Evolutionary conservation across 2,888 invertebrate genomes (phyloP).

Genomic region (Nematopogon swammerdamellus): DNA sequence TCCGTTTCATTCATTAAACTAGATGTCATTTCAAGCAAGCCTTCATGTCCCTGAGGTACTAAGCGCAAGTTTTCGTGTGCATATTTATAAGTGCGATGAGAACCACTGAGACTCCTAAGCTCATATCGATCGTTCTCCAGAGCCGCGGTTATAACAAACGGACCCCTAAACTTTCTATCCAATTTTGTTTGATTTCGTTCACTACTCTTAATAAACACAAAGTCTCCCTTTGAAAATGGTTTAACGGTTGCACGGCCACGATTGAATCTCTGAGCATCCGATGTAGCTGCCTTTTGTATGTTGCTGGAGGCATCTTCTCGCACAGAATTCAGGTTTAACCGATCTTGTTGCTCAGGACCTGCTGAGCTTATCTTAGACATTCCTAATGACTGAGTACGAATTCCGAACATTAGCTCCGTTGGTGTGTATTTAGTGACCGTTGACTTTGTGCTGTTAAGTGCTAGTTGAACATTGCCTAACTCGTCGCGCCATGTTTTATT

Average conservation of each 20-base stretch:
- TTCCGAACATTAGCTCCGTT: too few relatives aligned
- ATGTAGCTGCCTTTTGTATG: neutral
- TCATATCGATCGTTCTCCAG: slow-evolving; percentile 10
- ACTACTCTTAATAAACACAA: slow-evolving; percentile 11
- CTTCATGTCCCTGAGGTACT: slow-evolving; percentile 11
- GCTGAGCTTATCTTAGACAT: too few relatives aligned
- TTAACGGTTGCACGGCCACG: slow-evolving; percentile 6
- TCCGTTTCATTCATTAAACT: slow-evolving; percentile 7
- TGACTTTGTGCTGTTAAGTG: too few relatives aligned
- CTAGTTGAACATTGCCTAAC: too few relatives aligned
- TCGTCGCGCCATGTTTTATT: too few relatives aligned
- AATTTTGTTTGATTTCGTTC: slow-evolving; percentile 14
- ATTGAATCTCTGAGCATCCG: slow-evolving; percentile 5
- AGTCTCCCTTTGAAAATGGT: slow-evolving; percentile 11
- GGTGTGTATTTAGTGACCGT: too few relatives aligned
- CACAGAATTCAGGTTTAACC: too few relatives aligned
- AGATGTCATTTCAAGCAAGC: slow-evolving; percentile 8
- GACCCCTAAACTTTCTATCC: slow-evolving; percentile 6
- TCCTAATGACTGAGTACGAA: too few relatives aligned
- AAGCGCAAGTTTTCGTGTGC: slow-evolving; percentile 12
- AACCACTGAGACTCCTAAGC: slow-evolving; percentile 9
- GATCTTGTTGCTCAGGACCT: too few relatives aligned
- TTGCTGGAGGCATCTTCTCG: too few relatives aligned
- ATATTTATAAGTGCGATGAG: slow-evolving; percentile 12
- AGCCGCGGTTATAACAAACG: slow-evolving; percentile 8